These are phyloP conservation scores for Guaruba guarouba DNA, from an alignment of 2,113 vertebrate genomes.

Conservation along the genomic window DNA sequence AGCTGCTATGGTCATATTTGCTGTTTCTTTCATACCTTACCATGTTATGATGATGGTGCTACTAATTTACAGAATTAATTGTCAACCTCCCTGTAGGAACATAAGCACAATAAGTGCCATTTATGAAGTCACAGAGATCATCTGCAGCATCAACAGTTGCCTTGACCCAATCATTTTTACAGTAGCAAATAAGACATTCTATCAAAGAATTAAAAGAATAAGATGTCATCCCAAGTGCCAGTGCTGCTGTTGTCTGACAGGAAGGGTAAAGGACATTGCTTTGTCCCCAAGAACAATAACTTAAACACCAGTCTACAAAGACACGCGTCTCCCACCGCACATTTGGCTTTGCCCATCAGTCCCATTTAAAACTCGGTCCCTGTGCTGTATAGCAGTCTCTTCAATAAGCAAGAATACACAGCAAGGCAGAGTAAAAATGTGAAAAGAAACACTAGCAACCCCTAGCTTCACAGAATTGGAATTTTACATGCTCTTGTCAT, in stretches of 20 bases:
- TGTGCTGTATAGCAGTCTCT: neutral
- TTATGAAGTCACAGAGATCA: constrained; percentile 76
- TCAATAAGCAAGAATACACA: neutral
- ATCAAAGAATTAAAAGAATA: constrained; percentile 34
- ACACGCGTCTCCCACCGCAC: neutral
- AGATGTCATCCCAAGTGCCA: constrained; percentile 13
- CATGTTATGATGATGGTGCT: constrained; percentile 74
- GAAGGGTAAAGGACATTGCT: neutral
- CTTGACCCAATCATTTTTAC: constrained; percentile 82
- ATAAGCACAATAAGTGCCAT: constrained; percentile 40
- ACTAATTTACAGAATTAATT: constrained; percentile 65
- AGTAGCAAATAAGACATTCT: constrained; percentile 75
- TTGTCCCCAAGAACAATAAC: neutral
- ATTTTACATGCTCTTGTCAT: neutral
- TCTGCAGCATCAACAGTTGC: constrained; percentile 78
- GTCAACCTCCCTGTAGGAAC: constrained; percentile 51
- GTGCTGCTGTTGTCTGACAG: neutral
- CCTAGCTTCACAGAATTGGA: neutral
- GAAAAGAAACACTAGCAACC: neutral
- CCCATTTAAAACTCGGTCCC: neutral
- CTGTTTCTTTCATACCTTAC: constrained; percentile 77
- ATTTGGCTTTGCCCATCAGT: neutral
- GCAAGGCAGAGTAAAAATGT: neutral
- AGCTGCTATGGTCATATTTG: constrained; percentile 73
- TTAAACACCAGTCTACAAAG: neutral